Evolutionary conservation across 2,888 invertebrate genomes (phyloP), one percentile per base, ranked within the genome.

Genomic region (Agrypnus murinus): DNA sequence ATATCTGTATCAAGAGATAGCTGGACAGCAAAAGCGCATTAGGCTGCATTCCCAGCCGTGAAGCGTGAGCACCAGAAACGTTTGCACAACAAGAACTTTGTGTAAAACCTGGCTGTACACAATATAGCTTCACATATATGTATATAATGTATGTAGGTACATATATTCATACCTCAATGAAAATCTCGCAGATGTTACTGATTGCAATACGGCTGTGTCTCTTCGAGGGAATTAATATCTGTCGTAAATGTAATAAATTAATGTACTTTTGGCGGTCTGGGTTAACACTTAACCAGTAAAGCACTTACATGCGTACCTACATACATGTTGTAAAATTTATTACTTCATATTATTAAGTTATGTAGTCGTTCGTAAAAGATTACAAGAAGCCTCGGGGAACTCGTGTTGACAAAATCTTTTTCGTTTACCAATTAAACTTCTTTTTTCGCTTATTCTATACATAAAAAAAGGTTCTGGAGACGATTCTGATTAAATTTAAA

Each of bases 21-120:
- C 80, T 76, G 81, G 80, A 84, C 83, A 84, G 80, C 83, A 78
- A 84, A 84, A 84, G 82, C 83, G 81, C 84, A 84, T 84, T 84
- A 84, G 81, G 77, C 70, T 71, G 80, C 82, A 82, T 82, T 82
- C 82, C 76, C 77, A 65, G 72, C 59, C 69, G 58, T 45, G 65
- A 72, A 72, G 69, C 66, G 67, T 65, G 63, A 65, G 65, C 57
- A 62, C 57, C 45, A 46, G 55, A 34, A 48, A 55, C 40, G 12
- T 36, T 59, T 59, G 46, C 57, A 36, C 25, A n/a, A n/a, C n/a
- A 59, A 68, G 67, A 67, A 60, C 60, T 53, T 66, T 50, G 43
- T 15, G 5, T 25, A 25, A 25, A 25, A 25, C 25, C 25, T 25
- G 25, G 5, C 25, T 25, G 5, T 25, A 25, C 25, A n/a, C n/a